phyloP scores from a whole-genome alignment of 1,140 invertebrate genomes.

The Hyles vespertilio region DNA sequence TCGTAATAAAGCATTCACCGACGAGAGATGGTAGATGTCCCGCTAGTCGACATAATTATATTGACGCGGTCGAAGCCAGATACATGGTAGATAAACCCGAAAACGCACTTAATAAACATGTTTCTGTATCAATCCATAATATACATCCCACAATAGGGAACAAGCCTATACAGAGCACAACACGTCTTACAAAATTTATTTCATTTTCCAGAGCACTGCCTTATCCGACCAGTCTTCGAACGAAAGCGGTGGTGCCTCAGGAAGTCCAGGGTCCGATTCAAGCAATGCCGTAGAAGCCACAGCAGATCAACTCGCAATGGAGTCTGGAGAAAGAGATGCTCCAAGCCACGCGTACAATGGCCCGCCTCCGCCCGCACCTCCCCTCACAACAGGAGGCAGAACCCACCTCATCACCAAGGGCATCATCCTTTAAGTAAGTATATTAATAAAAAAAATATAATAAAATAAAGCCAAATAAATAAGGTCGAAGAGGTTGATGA shows the following conservation, averaged over 20 bases:
- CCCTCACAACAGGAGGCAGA: constrained; percentile 63
- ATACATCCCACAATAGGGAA: too few species aligned
- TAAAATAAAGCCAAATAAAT: too few species aligned
- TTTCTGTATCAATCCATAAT: too few species aligned
- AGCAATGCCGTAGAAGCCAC: constrained; percentile 58
- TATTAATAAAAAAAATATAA: too few species aligned
- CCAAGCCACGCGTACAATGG: constrained; percentile 74
- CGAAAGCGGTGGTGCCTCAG: constrained; percentile 49
- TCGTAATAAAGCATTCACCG: too few species aligned
- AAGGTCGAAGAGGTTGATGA: too few species aligned
- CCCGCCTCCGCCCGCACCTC: constrained; percentile 66
- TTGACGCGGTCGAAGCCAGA: too few species aligned
- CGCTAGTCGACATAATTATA: too few species aligned
- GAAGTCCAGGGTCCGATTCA: constrained; percentile 42
- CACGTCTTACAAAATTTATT: background rate
- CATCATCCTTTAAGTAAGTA: constrained; percentile 66
- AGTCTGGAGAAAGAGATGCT: constrained; percentile 79
- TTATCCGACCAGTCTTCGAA: constrained; percentile 60
- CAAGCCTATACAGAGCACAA: too few species aligned
- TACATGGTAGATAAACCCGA: too few species aligned
- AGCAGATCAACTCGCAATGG: constrained; percentile 81
- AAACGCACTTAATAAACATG: too few species aligned
- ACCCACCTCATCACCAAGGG: constrained; percentile 75
- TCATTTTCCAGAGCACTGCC: constrained; percentile 53
- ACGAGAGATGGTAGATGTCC: too few species aligned